A percentile compares a stretch with the other conserved stretches of the same genome.
phyloP scores from a whole-genome alignment of 2,888 invertebrate species.

The Cantharis rustica region DNA sequence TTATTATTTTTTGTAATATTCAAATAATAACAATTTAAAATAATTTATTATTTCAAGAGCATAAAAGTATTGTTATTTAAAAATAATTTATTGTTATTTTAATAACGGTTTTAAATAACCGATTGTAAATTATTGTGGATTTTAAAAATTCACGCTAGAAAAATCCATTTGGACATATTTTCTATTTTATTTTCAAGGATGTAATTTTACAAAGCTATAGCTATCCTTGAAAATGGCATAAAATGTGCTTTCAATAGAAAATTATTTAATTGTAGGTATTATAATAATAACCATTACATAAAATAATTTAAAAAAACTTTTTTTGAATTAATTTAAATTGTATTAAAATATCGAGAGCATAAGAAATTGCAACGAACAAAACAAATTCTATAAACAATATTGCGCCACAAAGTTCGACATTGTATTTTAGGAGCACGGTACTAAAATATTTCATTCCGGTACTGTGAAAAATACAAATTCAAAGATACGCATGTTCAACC shows the following conservation, averaged over 20 bases:
- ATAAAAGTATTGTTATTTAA: background rate
- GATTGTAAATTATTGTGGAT: background rate
- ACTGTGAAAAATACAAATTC: slow-evolving; percentile 9
- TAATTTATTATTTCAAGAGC: background rate
- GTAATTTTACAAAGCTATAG: background rate
- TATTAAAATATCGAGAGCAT: background rate
- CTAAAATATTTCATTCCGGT: background rate
- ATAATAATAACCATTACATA: background rate
- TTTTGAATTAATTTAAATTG: background rate
- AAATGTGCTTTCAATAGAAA: background rate
- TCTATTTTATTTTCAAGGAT: background rate
- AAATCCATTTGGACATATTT: background rate
- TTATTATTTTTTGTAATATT: background rate
- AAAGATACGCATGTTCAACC: slow-evolving; percentile 28
- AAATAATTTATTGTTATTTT: background rate
- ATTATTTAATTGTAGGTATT: background rate
- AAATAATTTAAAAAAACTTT: background rate
- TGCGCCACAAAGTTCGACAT: background rate
- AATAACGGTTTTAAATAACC: background rate
- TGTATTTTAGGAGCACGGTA: background rate
- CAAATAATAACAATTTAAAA: background rate
- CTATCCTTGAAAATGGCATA: background rate
- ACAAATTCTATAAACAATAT: too few species aligned
- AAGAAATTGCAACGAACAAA: too few species aligned
- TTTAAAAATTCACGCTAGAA: background rate